A percentile compares a stretch with the other conserved stretches of the same genome.
These are phyloP conservation scores for Eclectus roratus DNA, from an alignment of 2,113 vertebrate species.

Conservation along the genomic window DNA sequence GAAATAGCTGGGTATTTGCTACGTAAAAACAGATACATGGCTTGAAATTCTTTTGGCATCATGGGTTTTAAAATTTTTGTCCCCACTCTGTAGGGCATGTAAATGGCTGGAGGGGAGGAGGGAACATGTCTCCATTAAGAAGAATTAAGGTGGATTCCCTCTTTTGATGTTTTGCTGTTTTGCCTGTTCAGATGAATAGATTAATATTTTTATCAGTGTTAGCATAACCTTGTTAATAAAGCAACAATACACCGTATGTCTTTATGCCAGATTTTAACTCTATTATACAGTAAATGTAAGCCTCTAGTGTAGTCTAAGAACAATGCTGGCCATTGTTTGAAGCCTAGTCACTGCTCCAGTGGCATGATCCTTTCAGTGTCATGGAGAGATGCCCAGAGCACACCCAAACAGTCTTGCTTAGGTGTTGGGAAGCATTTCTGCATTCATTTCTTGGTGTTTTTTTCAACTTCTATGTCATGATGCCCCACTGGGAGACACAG, in stretches of 20 bases:
- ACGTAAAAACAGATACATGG: not conserved
- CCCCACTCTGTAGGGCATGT: not conserved
- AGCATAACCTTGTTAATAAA: not conserved
- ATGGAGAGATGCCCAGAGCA: rapidly evolving
- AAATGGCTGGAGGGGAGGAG: not conserved
- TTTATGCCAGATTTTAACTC: not conserved
- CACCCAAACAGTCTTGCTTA: not conserved
- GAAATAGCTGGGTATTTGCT: not conserved
- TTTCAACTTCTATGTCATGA: not conserved
- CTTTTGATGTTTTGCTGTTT: not conserved
- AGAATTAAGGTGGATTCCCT: not conserved
- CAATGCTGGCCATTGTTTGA: not conserved
- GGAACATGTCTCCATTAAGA: not conserved
- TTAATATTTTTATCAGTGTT: not conserved
- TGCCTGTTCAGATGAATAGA: not conserved
- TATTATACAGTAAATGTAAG: not conserved
- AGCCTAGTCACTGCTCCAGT: not conserved
- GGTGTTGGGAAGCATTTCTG: not conserved
- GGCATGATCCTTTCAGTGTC: not conserved
- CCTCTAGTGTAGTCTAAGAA: not conserved
- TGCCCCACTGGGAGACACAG: rapidly evolving
- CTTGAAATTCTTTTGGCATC: not conserved
- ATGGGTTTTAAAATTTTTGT: not conserved
- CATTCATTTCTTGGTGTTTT: rapidly evolving
- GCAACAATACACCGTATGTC: not conserved